Evolutionary conservation across 2,888 invertebrate genomes (phyloP).

Genomic region (Lottia gigantea): DNA sequence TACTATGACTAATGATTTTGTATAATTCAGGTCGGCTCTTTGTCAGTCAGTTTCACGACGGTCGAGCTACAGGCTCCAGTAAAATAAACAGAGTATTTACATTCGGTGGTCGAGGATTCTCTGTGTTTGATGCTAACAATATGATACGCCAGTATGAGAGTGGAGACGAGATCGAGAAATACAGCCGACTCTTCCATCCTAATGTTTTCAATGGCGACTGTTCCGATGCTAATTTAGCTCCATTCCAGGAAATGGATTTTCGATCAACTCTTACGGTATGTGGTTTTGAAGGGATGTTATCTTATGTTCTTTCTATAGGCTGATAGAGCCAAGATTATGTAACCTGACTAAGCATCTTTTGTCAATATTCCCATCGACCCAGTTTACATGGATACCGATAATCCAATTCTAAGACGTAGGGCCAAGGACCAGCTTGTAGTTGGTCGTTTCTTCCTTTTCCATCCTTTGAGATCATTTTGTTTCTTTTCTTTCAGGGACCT

Average conservation of each 20-base stretch:
- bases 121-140: neutral
- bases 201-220: neutral
- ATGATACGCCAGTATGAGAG: neutral
- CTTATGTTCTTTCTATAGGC: too few relatives aligned
- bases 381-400: too few relatives aligned
- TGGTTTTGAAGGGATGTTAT: too few relatives aligned
- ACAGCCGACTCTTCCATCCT: neutral
- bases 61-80: neutral
- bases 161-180: neutral
- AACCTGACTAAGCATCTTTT: too few relatives aligned
- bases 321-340: too few relatives aligned
- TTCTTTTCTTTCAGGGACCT: slow-evolving; percentile 2
- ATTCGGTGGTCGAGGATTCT: neutral
- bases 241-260: neutral
- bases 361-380: too few relatives aligned
- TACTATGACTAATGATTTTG: too few relatives aligned
- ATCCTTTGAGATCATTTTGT: too few relatives aligned
- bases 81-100: neutral
- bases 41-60: neutral
- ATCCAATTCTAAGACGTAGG: too few relatives aligned
- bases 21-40: neutral
- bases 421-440: too few relatives aligned
- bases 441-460: too few relatives aligned
- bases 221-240: neutral
- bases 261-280: neutral